phyloP scores from a whole-genome alignment of 2,797 vertebrate genomes.

The Notolepis coatsorum region DNA sequence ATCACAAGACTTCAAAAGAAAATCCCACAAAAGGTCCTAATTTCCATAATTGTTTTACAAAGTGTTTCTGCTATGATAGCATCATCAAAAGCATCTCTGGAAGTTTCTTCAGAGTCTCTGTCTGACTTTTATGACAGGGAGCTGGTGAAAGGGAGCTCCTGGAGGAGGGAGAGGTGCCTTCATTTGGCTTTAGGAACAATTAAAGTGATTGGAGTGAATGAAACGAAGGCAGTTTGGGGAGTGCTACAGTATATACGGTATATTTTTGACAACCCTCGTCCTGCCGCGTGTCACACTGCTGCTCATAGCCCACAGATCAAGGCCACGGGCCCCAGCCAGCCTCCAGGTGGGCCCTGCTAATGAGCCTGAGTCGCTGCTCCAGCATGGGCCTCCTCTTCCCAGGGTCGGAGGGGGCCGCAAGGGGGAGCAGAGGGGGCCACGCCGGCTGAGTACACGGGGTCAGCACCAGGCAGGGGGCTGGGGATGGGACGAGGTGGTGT shows the following conservation, averaged over 20 bases:
- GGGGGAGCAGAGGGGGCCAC: conserved; percentile 55
- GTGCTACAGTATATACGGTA: conserved; percentile 47
- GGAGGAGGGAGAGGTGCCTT: conserved; percentile 30
- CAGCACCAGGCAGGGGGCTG: conserved; percentile 76
- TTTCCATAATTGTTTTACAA: conserved; percentile 55
- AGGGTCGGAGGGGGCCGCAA: conserved; percentile 62
- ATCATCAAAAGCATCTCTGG: conserved; percentile 46
- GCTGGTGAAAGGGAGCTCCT: conserved; percentile 21
- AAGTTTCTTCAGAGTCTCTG: conserved; percentile 6
- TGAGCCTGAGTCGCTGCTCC: conserved; percentile 82
- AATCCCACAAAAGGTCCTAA: conserved; percentile 19
- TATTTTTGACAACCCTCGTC: conserved; percentile 57
- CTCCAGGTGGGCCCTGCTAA: conserved; percentile 90
- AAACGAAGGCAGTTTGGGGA: conserved; percentile 35
- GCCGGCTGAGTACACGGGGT: conserved; percentile 70
- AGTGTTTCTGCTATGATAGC: conserved; percentile 38
- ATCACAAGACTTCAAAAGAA: conserved; percentile 46
- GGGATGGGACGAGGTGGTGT: conserved; percentile 63
- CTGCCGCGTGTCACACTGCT: conserved; percentile 71
- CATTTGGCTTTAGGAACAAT: conserved; percentile 59
- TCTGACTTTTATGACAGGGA: conserved; percentile 27
- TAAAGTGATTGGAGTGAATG: conserved; percentile 70
- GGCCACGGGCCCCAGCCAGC: conserved; percentile 79
- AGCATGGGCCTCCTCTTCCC: conserved; percentile 77
- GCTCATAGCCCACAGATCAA: conserved; percentile 86